These are phyloP conservation scores for Hippocampus guttulatus DNA, from an alignment of 2,113 vertebrate species.

Conservation along the genomic window DNA sequence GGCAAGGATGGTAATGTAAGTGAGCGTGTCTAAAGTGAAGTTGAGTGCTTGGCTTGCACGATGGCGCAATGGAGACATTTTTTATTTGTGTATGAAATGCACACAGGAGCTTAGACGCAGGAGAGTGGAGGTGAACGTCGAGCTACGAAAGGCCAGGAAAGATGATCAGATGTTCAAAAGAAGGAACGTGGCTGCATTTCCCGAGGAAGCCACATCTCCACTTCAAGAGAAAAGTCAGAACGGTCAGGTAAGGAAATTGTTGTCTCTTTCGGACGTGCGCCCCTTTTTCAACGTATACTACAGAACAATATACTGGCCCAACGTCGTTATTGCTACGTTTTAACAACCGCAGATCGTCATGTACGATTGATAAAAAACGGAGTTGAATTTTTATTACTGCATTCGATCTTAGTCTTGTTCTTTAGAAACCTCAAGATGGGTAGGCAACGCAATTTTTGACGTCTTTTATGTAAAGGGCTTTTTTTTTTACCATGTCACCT, in stretches of 20 bases:
- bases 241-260: conserved; percentile 73
- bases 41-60: not conserved
- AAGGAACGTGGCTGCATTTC: conserved; percentile 84
- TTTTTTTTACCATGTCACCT: not conserved
- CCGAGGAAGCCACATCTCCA: conserved; percentile 88
- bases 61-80: not conserved
- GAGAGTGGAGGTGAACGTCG: conserved; percentile 90
- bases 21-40: not conserved
- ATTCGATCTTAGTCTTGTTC: not conserved
- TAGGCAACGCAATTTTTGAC: not conserved
- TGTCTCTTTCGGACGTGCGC: not conserved
- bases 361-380: not conserved
- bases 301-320: not conserved
- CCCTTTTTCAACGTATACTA: not conserved
- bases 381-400: not conserved
- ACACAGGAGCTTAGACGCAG: conserved; percentile 87
- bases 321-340: not conserved
- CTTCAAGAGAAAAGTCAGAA: conserved; percentile 87
- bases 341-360: not conserved
- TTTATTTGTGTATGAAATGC: not conserved
- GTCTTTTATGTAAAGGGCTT: not conserved
- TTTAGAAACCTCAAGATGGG: not conserved
- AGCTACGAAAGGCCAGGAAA: conserved; percentile 94
- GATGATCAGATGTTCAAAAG: conserved; percentile 96
- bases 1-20: conserved; percentile 80